Conservation (phyloP, 2,113 vertebrate genomes). For the Pygoscelis adeliae region DNA sequence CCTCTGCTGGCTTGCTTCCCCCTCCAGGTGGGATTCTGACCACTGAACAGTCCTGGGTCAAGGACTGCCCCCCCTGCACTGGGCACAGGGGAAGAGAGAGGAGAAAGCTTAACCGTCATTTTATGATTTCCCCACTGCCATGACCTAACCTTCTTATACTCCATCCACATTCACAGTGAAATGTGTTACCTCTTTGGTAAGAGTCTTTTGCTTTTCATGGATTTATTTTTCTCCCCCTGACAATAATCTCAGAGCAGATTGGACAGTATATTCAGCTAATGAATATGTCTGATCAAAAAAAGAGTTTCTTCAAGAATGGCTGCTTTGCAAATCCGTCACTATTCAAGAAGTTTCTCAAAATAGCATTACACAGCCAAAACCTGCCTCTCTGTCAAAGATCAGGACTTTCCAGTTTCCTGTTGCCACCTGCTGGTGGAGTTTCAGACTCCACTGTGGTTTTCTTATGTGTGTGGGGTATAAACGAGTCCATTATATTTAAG, state of each 20-base stretch:
- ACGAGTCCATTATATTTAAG: not conserved
- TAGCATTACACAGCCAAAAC: not conserved
- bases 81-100: not conserved
- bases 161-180: not conserved
- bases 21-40: not conserved
- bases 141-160: not conserved
- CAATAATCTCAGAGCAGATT: not conserved
- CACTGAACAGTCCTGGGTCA: not conserved
- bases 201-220: not conserved
- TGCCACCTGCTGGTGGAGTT: slow-evolving; percentile 62
- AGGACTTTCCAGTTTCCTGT: slow-evolving; percentile 17
- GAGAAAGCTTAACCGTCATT: not conserved
- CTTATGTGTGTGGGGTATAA: rapidly evolving
- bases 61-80: not conserved
- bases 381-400: not conserved
- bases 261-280: not conserved
- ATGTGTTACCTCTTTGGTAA: not conserved
- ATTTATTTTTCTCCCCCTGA: not conserved
- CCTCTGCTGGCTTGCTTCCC: not conserved
- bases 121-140: not conserved
- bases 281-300: not conserved
- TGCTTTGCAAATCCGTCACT: not conserved
- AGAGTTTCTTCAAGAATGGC: not conserved
- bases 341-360: not conserved
- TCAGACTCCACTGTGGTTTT: not conserved